A percentile compares a stretch with the other conserved stretches of the same genome.
These are phyloP conservation scores for Gryllus longicercus DNA, from an alignment of 2,888 invertebrate genomes.

Conservation along the genomic window DNA sequence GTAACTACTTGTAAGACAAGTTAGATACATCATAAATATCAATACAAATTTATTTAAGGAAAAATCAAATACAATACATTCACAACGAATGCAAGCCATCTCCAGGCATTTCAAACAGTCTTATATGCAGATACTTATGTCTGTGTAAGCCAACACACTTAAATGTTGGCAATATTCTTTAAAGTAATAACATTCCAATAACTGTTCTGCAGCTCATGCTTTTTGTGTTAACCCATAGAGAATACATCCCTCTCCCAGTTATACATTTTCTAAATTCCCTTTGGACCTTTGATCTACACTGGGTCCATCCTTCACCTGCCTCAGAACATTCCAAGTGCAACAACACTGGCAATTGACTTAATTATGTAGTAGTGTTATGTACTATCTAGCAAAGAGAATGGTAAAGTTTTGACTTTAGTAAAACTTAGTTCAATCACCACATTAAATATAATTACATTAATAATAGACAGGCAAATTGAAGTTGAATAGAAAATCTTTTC, in stretches of 20 bases:
- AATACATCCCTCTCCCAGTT: not conserved
- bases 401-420: too few relatives aligned
- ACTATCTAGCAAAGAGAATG: not conserved
- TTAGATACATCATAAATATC: not conserved
- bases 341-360: not conserved
- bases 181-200: not conserved
- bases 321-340: not conserved
- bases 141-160: not conserved
- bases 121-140: not conserved
- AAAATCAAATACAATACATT: not conserved
- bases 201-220: not conserved
- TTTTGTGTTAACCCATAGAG: not conserved
- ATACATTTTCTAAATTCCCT: not conserved
- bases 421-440: too few relatives aligned
- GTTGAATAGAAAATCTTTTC: too few relatives aligned
- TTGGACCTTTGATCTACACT: not conserved
- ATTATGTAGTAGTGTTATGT: not conserved
- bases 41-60: slow-evolving; percentile 11
- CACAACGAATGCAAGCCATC: not conserved
- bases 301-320: not conserved
- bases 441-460: too few relatives aligned
- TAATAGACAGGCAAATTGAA: too few relatives aligned
- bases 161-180: not conserved
- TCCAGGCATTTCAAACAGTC: not conserved
- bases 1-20: too few relatives aligned